Conservation (phyloP, 1,140 invertebrate genomes). For the Leguminivora glycinivorella region DNA sequence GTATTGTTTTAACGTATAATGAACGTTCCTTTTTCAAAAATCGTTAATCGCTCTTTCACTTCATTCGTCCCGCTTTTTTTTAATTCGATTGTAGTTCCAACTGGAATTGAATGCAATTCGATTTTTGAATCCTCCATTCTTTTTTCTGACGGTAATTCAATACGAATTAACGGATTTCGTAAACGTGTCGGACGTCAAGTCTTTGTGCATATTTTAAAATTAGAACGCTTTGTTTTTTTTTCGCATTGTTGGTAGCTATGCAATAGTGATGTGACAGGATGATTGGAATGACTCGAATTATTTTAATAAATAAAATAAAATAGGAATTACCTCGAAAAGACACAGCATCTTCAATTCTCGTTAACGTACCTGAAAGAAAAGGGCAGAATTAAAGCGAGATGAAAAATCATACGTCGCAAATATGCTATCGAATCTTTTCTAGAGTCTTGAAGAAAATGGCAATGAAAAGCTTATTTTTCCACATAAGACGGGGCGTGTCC, state of each 20-base stretch:
- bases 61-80: constrained; percentile 56
- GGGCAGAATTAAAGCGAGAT: constrained; percentile 44
- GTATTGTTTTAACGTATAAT: constrained; percentile 73
- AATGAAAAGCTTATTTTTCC: constrained; percentile 57
- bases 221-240: constrained; percentile 29
- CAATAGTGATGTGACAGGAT: constrained; percentile 14
- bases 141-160: constrained; percentile 58
- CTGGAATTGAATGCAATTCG: constrained; percentile 50
- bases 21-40: constrained; percentile 61
- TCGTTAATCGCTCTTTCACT: constrained; percentile 71
- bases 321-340: constrained; percentile 48
- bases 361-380: constrained; percentile 60
- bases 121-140: constrained; percentile 44
- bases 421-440: constrained; percentile 46
- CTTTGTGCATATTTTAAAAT: constrained; percentile 26
- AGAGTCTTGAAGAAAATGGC: constrained; percentile 51
- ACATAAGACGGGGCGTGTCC: constrained; percentile 72
- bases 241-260: constrained; percentile 23
- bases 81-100: constrained; percentile 46
- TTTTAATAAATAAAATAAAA: constrained; percentile 34
- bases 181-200: constrained; percentile 37
- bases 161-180: constrained; percentile 72
- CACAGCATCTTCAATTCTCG: constrained; percentile 48
- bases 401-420: constrained; percentile 31
- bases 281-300: constrained; percentile 24